These are phyloP conservation scores for Pygoscelis adeliae DNA, from an alignment of 2,113 vertebrate species.

Conservation along the genomic window DNA sequence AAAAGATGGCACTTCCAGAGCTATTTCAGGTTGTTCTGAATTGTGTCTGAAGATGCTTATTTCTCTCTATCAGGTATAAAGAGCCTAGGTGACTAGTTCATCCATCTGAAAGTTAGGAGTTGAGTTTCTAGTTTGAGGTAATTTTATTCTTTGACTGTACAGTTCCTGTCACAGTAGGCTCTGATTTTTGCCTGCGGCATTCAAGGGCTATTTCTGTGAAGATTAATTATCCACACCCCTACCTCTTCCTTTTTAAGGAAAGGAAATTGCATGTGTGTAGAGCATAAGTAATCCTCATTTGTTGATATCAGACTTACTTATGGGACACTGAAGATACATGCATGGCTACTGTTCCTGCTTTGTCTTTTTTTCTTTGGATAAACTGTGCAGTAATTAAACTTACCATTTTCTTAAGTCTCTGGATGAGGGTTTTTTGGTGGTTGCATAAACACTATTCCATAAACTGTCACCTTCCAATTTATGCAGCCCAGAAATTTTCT, in stretches of 20 bases:
- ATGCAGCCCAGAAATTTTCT: background rate
- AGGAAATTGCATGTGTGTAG: accelerated
- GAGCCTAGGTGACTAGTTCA: background rate
- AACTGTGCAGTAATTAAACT: background rate
- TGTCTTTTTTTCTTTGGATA: background rate
- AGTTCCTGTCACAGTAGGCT: background rate
- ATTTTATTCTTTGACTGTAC: background rate
- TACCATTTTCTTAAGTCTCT: background rate
- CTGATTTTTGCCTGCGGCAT: background rate
- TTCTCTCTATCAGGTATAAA: background rate
- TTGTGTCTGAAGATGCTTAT: background rate
- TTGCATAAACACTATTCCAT: background rate
- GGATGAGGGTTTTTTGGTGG: background rate
- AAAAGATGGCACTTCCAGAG: background rate
- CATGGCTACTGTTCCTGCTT: background rate
- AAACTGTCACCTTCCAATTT: background rate
- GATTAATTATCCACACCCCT: background rate
- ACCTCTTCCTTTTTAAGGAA: background rate
- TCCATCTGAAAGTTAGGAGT: background rate
- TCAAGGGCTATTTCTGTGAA: background rate
- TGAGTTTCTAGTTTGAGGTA: background rate
- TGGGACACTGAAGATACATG: background rate
- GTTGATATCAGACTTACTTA: background rate
- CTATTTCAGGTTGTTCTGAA: background rate
- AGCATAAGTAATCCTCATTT: background rate